phyloP scores from a whole-genome alignment of 2,113 vertebrate species.

The Gopherus evgoodei region DNA sequence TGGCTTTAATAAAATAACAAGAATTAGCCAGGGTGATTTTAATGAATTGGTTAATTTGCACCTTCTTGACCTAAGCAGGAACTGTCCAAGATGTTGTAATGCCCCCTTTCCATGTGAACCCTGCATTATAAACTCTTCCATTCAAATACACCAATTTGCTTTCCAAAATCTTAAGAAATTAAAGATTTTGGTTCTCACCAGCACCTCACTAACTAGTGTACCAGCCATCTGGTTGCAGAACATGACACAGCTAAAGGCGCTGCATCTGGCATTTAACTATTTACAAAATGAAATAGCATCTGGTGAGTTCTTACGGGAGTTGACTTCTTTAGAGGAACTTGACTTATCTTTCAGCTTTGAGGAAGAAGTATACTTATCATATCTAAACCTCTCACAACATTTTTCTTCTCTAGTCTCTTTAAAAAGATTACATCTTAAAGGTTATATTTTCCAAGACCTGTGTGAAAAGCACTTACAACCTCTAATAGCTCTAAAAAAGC shows the following conservation, averaged over 20 bases:
- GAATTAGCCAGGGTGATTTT: constrained; percentile 72
- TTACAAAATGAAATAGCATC: constrained; percentile 46
- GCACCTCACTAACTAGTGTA: constrained; percentile 68
- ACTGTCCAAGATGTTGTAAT: constrained; percentile 81
- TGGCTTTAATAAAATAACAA: constrained; percentile 74
- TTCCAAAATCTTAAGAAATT: constrained; percentile 72
- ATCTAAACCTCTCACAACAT: constrained; percentile 46
- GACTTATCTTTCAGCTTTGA: constrained; percentile 81
- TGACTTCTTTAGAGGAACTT: constrained; percentile 69
- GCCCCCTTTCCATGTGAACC: constrained; percentile 73
- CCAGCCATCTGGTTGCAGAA: constrained; percentile 73
- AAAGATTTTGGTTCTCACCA: constrained; percentile 65
- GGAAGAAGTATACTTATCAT: constrained; percentile 22
- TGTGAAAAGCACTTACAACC: constrained; percentile 32
- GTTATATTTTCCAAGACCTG: constrained; percentile 76
- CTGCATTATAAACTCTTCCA: constrained; percentile 63
- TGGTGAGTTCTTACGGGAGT: constrained; percentile 62
- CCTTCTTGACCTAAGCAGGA: constrained; percentile 72
- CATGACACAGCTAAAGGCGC: constrained; percentile 13
- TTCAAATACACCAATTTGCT: constrained; percentile 72
- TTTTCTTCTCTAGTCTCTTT: constrained; percentile 78
- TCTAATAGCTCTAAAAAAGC: constrained; percentile 61
- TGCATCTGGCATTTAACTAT: constrained; percentile 74
- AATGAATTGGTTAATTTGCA: constrained; percentile 49
- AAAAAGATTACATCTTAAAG: constrained; percentile 67